phyloP scores from a whole-genome alignment of 2,113 vertebrate genomes.

The Anhinga rufa region DNA sequence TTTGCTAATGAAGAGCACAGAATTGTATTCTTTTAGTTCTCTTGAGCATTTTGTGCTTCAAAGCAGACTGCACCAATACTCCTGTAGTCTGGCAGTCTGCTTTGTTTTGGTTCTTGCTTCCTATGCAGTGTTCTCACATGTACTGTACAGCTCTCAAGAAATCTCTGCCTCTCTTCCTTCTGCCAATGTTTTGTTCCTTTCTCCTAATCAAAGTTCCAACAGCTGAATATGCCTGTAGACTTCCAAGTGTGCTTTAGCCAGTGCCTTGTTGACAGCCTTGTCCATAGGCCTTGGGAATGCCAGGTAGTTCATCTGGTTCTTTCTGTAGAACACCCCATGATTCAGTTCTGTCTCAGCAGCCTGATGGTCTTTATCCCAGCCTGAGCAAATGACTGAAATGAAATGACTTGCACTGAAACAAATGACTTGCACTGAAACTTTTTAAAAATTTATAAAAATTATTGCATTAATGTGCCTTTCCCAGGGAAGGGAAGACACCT shows the following conservation, averaged over 20 bases:
- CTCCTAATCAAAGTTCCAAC: background rate
- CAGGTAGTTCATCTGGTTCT: background rate
- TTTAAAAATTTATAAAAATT: fast-evolving
- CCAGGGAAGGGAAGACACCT: no score
- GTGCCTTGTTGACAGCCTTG: background rate
- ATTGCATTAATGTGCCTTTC: background rate
- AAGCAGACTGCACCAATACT: background rate
- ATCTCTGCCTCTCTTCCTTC: background rate
- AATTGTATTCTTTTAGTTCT: background rate
- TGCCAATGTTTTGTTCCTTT: background rate
- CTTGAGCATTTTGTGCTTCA: background rate
- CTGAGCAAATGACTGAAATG: no score
- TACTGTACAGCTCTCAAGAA: background rate
- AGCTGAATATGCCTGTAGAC: background rate
- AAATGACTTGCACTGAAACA: background rate
- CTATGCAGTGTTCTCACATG: background rate
- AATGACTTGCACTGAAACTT: background rate
- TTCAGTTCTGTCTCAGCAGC: background rate
- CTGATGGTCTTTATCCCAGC: background rate
- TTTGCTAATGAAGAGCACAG: background rate
- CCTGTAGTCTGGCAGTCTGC: background rate
- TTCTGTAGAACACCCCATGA: background rate
- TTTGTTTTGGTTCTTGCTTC: background rate
- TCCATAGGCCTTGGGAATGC: background rate
- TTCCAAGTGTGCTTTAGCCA: background rate